Evolutionary conservation across 2,113 vertebrate species (phyloP), one percentile per base, ranked within the genome.

Genomic region (Gopherus flavomarginatus): DNA sequence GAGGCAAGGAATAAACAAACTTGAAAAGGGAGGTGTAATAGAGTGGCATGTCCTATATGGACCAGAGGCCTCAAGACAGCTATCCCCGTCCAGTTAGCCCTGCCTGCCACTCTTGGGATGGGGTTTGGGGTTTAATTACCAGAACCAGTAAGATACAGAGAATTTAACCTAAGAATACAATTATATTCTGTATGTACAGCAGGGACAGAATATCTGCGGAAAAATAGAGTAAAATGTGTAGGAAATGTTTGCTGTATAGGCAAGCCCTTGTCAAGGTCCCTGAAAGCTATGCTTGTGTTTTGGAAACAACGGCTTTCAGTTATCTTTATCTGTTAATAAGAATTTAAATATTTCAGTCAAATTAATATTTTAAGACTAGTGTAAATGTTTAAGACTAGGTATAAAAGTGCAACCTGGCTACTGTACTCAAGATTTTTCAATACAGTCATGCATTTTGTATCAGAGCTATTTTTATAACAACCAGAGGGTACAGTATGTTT

Each of bases 391-490:
- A 47, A 47, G 47, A 49, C 47, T 49, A 49, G 47, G 47, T 49
- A 2, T 24, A 13, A 42, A 14, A 21, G 56, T 89, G 52, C 35
- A 75, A 24, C 35, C 2, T 8, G 17, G 9, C 54, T 84, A 83
- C 2, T 80, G 29, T 1, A 22, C 7, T 11, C 72, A 86, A 13
- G 52, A 8, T 26, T 85, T 87, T 87, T 59, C 11, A 11, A 26
- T 57, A 42, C 5, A 50, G 79, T 62, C 72, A 75, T 56, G 62
- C 52, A 56, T 87, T 96, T 84, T 90, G 89, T 85, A 88, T 87
- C 72, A 47, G 22, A 90, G 85, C 57, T 95, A 72, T 97, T 95
- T 97, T 97, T 86, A 93, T 42, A 86, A 83, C 89, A 94, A 92
- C 85, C 81, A 88, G 72, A 96, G 83, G 81, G 90, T 85, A 96